A percentile compares a stretch with the other conserved stretches of the same genome.
Conservation (phyloP, 2,888 invertebrate genomes). For the Nomada fabriciana region DNA sequence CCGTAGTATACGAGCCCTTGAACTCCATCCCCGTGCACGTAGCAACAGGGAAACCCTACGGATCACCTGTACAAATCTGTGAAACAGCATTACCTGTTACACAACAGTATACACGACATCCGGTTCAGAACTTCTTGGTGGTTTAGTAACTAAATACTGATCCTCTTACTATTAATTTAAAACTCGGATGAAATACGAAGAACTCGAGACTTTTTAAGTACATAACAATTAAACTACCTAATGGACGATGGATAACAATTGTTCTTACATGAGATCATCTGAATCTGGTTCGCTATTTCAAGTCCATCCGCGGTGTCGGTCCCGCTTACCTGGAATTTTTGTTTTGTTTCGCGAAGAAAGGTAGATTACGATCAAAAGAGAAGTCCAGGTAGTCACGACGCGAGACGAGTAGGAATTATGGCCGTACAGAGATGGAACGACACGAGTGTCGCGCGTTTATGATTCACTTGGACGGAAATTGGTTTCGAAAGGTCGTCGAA, state of each 20-base stretch:
- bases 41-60: conserved; percentile 29
- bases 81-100: conserved; percentile 38
- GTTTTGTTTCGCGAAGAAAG: not conserved
- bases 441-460: conserved; percentile 22
- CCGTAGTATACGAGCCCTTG: not conserved
- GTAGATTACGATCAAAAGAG: conserved; percentile 6
- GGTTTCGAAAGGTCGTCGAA: conserved; percentile 51
- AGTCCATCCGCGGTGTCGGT: conserved; percentile 3
- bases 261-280: not conserved
- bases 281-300: not conserved
- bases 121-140: not conserved
- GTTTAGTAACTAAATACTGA: conserved; percentile 9
- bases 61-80: conserved; percentile 8
- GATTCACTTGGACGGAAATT: conserved; percentile 47
- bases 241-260: not conserved
- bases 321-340: not conserved
- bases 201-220: not conserved
- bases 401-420: conserved; percentile 15
- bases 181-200: not conserved
- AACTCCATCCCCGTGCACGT: not conserved
- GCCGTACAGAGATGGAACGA: not conserved
- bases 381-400: conserved; percentile 7
- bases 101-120: conserved; percentile 20
- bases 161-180: not conserved
- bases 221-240: not conserved